Conservation (phyloP, 2,113 vertebrate genomes). For the Sceloporus undulatus region DNA sequence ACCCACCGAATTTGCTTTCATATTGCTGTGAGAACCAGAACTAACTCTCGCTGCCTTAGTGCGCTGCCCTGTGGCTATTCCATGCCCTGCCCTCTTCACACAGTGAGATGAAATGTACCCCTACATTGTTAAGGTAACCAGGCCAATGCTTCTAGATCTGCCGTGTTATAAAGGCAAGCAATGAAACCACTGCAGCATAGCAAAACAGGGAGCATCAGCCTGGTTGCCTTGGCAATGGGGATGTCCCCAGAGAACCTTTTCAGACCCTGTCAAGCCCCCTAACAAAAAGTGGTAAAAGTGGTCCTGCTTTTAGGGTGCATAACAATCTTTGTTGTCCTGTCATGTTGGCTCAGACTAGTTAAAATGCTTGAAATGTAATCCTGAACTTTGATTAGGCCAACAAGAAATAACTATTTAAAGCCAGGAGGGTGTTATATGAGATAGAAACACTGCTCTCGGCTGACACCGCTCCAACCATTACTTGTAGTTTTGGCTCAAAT, state of each 20-base stretch:
- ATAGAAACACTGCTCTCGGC: not conserved
- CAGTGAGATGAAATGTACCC: not conserved
- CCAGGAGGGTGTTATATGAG: not conserved
- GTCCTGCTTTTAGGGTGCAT: not conserved
- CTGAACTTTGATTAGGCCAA: constrained; percentile 34
- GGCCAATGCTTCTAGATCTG: not conserved
- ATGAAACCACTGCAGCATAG: not conserved
- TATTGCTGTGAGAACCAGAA: not conserved
- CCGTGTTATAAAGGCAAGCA: not conserved
- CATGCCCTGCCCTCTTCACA: not conserved
- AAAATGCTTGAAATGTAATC: not conserved
- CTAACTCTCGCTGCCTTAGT: not conserved
- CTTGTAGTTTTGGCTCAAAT: not conserved
- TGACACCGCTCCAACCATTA: not conserved
- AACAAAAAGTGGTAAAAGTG: not conserved
- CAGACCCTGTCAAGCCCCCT: not conserved
- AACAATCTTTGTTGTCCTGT: not conserved
- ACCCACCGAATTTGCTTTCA: not conserved
- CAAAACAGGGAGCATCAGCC: not conserved
- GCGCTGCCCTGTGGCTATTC: not conserved
- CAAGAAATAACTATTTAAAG: constrained; percentile 19
- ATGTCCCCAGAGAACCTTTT: not conserved
- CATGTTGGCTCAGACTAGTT: not conserved
- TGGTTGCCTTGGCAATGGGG: not conserved
- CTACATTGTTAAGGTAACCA: not conserved